Evolutionary conservation across 2,113 vertebrate genomes (phyloP), one percentile per base, ranked within the genome.

Genomic region (Oxyura jamaicensis): DNA sequence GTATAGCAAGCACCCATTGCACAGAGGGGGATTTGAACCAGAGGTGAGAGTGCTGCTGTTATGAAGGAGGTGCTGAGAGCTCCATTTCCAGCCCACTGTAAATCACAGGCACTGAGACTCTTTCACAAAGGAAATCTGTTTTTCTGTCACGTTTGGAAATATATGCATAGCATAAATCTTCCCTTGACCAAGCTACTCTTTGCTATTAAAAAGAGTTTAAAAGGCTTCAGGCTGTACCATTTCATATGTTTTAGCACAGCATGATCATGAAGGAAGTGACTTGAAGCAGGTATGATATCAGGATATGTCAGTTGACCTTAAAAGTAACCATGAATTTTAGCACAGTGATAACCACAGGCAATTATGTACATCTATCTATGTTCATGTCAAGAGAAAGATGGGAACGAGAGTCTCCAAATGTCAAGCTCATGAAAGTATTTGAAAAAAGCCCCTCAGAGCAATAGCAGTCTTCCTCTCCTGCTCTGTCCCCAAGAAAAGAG

Each of bases 221-320:
- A 96, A 93, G 56, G 39, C 48, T 89, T 62, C 91, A 87, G 82
- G 17, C 22, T 79, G 80, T 85, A 83, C 69, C 80, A 53, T 69
- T 94, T 75, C 81, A 59, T 89, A 60, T 72, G 71, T 91, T 96
- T 94, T 90, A 91, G 44, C 90, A 96, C 79, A 91, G 74, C 71
- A 53, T 59, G 68, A 62, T 95, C 91, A 86, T 62, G 91, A 86
- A 86, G 85, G 46, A 84, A 90, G 74, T 0, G 1, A 67, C 67
- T 82, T 42, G 63, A 95, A 91, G 90, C 81, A 92, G 71, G 59
- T 86, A 66, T 86, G 81, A 91, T 81, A 59, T 91, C 66, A 75
- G 75, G 80, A 36, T 75, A 71, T 75, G 78, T 52, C 67, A 92
- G n/a, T 59, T 90, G 91, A 94, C 93, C 73, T 96, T 95, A 92